Percentiles rank a stretch among this genome's conserved stretches.
Evolutionary conservation across 1,140 invertebrate genomes (phyloP).

Genomic region (Helicoverpa armigera): DNA sequence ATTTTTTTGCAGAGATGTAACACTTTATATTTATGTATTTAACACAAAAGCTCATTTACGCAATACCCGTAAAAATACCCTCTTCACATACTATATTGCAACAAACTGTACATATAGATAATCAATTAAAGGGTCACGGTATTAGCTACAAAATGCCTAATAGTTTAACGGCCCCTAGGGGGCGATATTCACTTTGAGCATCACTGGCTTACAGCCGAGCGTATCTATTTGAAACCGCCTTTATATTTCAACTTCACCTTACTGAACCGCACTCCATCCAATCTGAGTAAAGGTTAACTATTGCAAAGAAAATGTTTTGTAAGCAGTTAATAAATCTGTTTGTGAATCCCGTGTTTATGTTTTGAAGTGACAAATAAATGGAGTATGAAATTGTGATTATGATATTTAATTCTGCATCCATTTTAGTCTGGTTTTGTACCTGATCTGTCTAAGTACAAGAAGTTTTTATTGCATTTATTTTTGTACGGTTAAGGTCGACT

Average conservation of each 20-base stretch:
- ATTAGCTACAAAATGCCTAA: constrained; percentile 1
- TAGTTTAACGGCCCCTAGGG: background rate
- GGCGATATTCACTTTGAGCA: constrained; percentile 20
- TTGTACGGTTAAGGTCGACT: too few relatives aligned
- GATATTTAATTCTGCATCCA: too few relatives aligned
- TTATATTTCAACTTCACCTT: constrained; percentile 46
- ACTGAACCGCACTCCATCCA: constrained; percentile 37
- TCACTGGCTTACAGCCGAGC: background rate
- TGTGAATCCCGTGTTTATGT: background rate
- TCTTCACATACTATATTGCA: too few relatives aligned
- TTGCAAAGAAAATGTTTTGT: background rate
- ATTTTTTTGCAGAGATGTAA: too few relatives aligned
- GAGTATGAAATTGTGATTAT: too few relatives aligned
- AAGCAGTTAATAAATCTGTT: background rate
- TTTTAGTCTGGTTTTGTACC: too few relatives aligned
- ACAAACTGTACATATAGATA: background rate
- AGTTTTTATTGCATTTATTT: too few relatives aligned
- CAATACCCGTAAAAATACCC: too few relatives aligned
- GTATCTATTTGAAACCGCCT: constrained; percentile 36
- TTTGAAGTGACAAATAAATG: background rate
- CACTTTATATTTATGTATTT: too few relatives aligned
- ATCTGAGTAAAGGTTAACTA: constrained; percentile 32
- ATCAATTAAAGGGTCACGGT: background rate
- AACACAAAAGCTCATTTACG: too few relatives aligned
- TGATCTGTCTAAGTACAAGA: too few relatives aligned